Conservation (phyloP, 1,140 invertebrate genomes). For the Myzus persicae region DNA sequence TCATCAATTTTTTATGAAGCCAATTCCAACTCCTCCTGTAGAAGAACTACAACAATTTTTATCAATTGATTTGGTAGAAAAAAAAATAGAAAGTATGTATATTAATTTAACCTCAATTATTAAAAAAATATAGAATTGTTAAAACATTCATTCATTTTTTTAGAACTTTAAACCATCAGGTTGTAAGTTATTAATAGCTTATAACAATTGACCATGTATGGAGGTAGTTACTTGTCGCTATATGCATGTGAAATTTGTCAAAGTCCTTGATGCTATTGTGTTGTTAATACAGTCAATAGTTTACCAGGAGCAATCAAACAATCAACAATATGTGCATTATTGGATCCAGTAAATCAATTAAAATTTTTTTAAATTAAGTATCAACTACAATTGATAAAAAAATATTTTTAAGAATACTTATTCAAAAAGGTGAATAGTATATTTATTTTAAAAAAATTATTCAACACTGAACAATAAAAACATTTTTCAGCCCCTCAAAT, state of each 20-base stretch:
- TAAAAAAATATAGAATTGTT: not conserved
- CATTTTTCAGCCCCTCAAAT: not conserved
- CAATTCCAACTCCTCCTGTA: not conserved
- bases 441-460: not conserved
- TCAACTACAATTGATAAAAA: fast-evolving
- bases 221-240: not conserved
- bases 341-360: not conserved
- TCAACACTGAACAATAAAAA: not conserved
- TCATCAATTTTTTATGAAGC: not conserved
- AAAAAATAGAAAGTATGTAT: slow-evolving; percentile 11
- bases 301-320: not conserved
- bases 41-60: not conserved
- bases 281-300: not conserved
- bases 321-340: not conserved
- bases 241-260: not conserved
- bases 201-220: not conserved
- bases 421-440: not conserved
- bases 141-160: not conserved
- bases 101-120: not conserved
- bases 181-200: not conserved
- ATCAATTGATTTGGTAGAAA: not conserved
- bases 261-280: not conserved
- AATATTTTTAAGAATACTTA: not conserved
- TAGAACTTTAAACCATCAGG: not conserved
- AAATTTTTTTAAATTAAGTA: not conserved